Evolutionary conservation across 2,888 invertebrate genomes (phyloP).

Genomic region (Acheta domesticus): DNA sequence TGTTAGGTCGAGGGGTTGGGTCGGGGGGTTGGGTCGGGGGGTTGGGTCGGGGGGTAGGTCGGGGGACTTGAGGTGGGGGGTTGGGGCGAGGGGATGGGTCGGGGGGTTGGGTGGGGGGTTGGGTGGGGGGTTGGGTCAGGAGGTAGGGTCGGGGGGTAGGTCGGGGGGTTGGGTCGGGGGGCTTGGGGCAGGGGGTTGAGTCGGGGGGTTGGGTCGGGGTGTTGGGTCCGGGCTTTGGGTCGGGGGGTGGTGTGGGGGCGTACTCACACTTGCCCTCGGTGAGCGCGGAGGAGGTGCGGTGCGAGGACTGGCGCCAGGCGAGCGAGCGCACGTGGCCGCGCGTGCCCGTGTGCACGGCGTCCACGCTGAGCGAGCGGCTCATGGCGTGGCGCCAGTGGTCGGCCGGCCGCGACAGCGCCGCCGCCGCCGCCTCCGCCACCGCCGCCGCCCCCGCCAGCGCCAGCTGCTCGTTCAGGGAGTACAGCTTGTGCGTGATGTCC

Average conservation of each 20-base stretch:
- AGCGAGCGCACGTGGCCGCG: constrained; percentile 68
- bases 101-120: background rate
- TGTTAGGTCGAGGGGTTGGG: no score
- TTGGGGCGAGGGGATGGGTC: background rate
- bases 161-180: background rate
- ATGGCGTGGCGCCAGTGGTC: constrained; percentile 46
- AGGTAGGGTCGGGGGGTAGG: no score
- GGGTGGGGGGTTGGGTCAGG: no score
- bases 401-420: constrained; percentile 46
- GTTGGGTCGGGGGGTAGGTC: background rate
- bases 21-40: no score
- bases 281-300: constrained; percentile 45
- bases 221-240: no score
- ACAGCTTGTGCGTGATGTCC: constrained; percentile 80
- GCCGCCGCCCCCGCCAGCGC: constrained; percentile 50
- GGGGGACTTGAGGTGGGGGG: background rate
- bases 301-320: constrained; percentile 56
- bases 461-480: constrained; percentile 74
- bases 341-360: constrained; percentile 74
- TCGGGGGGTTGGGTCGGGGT: background rate
- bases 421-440: constrained; percentile 42
- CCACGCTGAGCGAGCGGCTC: constrained; percentile 69
- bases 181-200: background rate
- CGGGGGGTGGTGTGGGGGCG: background rate
- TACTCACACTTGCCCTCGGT: constrained; percentile 1